Base-by-base conservation (phyloP, 2,888 invertebrate genomes). In the Therioaphis trifolii region DNA sequence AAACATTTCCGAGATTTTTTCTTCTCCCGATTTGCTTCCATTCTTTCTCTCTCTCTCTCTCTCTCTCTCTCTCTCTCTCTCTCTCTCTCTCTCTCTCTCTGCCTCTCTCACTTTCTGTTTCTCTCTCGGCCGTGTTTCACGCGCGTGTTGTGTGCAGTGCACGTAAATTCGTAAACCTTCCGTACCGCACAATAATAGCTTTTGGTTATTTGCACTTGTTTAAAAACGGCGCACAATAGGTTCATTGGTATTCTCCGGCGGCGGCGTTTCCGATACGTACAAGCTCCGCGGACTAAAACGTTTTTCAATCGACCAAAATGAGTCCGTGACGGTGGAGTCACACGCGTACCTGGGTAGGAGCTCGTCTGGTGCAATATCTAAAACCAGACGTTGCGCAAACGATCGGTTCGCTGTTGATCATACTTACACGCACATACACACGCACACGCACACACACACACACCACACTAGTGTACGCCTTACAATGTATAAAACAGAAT, bases 191-290 rank as follows among this genome's bases (percentile, higher is more conserved):
- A 11, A 24, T 43, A 75, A 75, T 75, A 58, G 75, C 58, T 75
- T 75, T 75, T 75, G 75, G 75, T 40, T 61, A 43, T 75, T 75
- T 58, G 43, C 58, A 5, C 58, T 75, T 24, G 55, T 74, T 58
- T 74, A 40, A 74, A 74, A 55, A n/a, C n/a, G 74, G 43, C 27
- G 18, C n/a, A 7, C 52, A n/a, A 21, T 21, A 29, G 35, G 52
- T 74, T 55, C 72, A 35, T 74, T 74, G 55, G 35, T 55, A 74
- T 74, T 74, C 52, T 35, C 21, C 35, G 52, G n/a, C n/a, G n/a
- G n/a, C n/a, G 35, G 55, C n/a, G 35, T 74, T 35, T 35, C 52
- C 21, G 55, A n/a, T 46, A 46, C n/a, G 29, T 63, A 76, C 15
- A 63, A 63, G 21, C 76, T 46, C 3, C 18, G 29, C 24, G 24